Conservation (phyloP, 2,888 invertebrate species). For the Eristalis arbustorum region DNA sequence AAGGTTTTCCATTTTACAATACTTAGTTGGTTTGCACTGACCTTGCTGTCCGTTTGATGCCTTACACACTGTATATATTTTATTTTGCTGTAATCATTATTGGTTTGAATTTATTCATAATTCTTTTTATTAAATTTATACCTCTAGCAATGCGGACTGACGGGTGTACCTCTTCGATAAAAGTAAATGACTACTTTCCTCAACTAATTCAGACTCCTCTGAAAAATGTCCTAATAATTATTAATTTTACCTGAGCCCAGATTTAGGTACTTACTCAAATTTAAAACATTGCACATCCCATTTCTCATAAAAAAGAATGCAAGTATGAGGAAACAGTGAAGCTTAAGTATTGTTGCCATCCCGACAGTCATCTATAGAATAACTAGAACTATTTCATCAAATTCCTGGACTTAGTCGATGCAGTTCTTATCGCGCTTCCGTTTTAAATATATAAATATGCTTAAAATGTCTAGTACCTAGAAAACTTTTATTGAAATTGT, state of each 20-base stretch:
- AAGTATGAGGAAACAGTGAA: neutral
- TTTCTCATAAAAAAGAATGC: neutral
- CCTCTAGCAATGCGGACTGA: constrained; percentile 18
- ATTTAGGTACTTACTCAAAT: neutral
- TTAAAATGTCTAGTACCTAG: neutral
- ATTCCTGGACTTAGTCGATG: neutral
- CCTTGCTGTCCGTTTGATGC: constrained; percentile 84
- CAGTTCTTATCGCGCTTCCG: constrained; percentile 45
- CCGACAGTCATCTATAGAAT: neutral
- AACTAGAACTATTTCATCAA: neutral
- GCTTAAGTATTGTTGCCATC: neutral
- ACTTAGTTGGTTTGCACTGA: constrained; percentile 84
- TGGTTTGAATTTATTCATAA: neutral
- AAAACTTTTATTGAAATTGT: neutral
- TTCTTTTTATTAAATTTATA: neutral
- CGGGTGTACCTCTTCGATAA: constrained; percentile 1
- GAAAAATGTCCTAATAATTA: neutral
- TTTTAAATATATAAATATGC: neutral
- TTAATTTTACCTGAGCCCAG: neutral
- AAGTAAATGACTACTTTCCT: neutral
- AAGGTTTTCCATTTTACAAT: constrained; percentile 84
- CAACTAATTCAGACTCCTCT: neutral
- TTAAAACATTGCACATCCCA: neutral
- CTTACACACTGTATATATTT: constrained; percentile 83
- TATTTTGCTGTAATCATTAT: constrained; percentile 77